Conservation (phyloP, 2,113 vertebrate species). For the Plestiodon gilberti region DNA sequence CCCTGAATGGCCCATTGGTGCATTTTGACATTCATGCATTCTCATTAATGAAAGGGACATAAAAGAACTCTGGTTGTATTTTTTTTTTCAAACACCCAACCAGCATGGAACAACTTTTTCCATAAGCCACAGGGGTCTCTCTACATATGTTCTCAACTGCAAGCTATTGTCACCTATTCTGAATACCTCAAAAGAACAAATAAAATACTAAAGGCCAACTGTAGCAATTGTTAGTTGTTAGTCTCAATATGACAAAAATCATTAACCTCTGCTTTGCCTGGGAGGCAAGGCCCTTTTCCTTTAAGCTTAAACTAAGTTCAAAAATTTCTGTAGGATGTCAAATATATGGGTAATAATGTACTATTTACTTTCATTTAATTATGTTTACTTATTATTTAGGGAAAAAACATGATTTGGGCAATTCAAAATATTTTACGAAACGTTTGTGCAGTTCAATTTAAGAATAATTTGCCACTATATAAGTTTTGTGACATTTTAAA, state of each 20-base stretch:
- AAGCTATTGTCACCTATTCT: conserved; percentile 96
- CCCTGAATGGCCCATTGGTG: conserved; percentile 94
- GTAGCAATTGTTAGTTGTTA: conserved; percentile 96
- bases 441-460: conserved; percentile 12
- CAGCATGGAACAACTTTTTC: conserved; percentile 92
- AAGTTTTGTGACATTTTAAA: conserved; percentile 32
- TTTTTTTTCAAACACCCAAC: conserved; percentile 92
- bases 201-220: conserved; percentile 90
- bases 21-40: conserved; percentile 97
- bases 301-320: conserved; percentile 54
- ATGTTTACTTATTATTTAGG: conserved; percentile 37
- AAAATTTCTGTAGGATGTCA: conserved; percentile 51
- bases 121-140: conserved; percentile 94
- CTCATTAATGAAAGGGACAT: conserved; percentile 88
- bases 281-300: conserved; percentile 66
- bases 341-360: conserved; percentile 38
- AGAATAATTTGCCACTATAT: conserved; percentile 21
- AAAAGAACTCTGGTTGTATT: conserved; percentile 94
- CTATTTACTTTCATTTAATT: conserved; percentile 37
- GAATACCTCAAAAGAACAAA: conserved; percentile 95
- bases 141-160: conserved; percentile 99
- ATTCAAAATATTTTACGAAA: conserved; percentile 27
- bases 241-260: conserved; percentile 96
- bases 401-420: conserved; percentile 32
- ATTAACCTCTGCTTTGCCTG: conserved; percentile 81